Evolutionary conservation across 2,888 invertebrate species (phyloP).

Genomic region (Bursaphelenchus okinawaensis): DNA sequence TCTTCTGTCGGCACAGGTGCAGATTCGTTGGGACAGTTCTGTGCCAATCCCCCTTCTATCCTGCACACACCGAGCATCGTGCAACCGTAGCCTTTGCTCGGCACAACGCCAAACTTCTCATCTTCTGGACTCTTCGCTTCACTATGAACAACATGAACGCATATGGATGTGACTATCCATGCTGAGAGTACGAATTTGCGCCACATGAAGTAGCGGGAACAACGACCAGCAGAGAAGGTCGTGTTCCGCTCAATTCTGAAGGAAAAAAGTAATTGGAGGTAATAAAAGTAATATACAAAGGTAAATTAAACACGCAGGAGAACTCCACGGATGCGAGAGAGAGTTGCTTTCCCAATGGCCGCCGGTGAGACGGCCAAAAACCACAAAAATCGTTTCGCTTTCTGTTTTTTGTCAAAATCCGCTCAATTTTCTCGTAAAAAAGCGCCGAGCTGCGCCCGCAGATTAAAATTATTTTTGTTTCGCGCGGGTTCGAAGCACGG

Average conservation of each 20-base stretch:
- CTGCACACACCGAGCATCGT: constrained; percentile 36
- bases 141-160: too few species aligned
- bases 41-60: constrained; percentile 25
- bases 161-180: neutral
- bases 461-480: too few species aligned
- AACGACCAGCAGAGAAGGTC: neutral
- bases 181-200: neutral
- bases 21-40: constrained; percentile 31
- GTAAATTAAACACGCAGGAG: neutral
- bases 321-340: neutral
- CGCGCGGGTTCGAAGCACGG: too few species aligned
- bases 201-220: neutral
- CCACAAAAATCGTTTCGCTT: neutral
- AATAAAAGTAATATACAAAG: neutral
- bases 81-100: constrained; percentile 16
- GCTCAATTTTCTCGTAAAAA: neutral
- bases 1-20: constrained; percentile 23
- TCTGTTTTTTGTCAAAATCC: neutral
- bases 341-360: neutral
- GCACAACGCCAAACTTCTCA: neutral
- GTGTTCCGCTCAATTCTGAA: neutral
- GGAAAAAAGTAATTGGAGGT: neutral
- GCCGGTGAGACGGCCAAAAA: neutral
- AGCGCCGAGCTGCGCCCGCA: neutral
- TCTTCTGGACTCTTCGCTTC: neutral